A percentile compares a stretch with the other conserved stretches of the same genome.
Conservation (phyloP, 1,140 invertebrate genomes). For the Leucophenga varia region DNA sequence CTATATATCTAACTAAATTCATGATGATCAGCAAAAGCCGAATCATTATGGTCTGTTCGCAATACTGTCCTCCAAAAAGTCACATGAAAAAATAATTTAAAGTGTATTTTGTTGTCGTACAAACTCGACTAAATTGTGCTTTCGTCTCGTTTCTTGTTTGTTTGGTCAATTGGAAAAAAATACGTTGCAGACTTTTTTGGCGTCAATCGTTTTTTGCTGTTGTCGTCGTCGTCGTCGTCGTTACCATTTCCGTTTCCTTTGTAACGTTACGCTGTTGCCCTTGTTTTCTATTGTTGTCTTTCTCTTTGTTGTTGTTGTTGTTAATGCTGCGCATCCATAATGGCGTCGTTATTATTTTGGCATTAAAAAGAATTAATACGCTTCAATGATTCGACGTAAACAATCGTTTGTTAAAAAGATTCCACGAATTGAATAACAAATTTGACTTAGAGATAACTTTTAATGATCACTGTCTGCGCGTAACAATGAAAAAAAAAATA, state of each 20-base stretch:
- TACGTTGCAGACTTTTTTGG: conserved; percentile 48
- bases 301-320: conserved; percentile 16
- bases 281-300: conserved; percentile 8
- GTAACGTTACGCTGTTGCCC: neutral
- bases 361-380: conserved; percentile 55
- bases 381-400: conserved; percentile 49
- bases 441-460: neutral
- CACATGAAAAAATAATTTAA: too few relatives aligned
- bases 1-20: too few relatives aligned
- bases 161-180: conserved; percentile 54
- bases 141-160: conserved; percentile 17
- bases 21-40: too few relatives aligned
- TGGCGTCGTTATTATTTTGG: conserved; percentile 53
- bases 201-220: too few relatives aligned
- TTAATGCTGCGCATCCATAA: too few relatives aligned
- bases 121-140: too few relatives aligned
- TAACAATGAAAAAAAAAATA: too few relatives aligned
- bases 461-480: too few relatives aligned
- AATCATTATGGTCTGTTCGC: too few relatives aligned
- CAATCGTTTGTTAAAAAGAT: conserved; percentile 52
- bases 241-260: too few relatives aligned
- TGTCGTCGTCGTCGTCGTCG: conserved; percentile 12
- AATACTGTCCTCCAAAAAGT: too few relatives aligned
- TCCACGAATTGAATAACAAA: neutral
- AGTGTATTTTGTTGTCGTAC: neutral